Evolutionary conservation across 2,888 invertebrate species (phyloP).

Genomic region (Callyntrura sp.): DNA sequence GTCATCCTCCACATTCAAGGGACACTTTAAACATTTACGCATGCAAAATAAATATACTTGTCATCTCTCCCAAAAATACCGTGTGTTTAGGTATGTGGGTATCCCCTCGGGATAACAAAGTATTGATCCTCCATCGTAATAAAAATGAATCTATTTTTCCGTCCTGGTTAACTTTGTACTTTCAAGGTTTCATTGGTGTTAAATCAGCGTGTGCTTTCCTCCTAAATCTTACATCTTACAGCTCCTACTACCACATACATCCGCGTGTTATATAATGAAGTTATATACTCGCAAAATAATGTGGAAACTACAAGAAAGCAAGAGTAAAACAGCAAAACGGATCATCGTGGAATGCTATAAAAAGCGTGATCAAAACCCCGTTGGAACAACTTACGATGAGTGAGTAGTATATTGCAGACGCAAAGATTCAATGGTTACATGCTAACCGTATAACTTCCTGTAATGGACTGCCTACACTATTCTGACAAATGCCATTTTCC

Average conservation of each 20-base stretch:
- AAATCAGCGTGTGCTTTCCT: neutral
- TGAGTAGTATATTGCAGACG: too few relatives aligned
- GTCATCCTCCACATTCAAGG: too few relatives aligned
- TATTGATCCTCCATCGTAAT: neutral
- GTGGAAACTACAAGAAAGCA: too few relatives aligned
- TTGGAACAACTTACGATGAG: too few relatives aligned
- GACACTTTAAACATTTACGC: constrained; percentile 10
- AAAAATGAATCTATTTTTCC: neutral
- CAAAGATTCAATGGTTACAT: too few relatives aligned
- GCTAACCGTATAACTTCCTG: too few relatives aligned
- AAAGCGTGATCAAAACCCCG: too few relatives aligned
- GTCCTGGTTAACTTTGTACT: constrained; percentile 36
- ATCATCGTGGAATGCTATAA: neutral
- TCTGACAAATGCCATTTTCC: neutral
- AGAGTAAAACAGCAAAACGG: neutral
- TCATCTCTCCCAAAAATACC: too few relatives aligned
- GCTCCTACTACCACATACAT: too few relatives aligned
- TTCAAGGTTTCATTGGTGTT: constrained; percentile 26
- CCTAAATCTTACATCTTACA: too few relatives aligned
- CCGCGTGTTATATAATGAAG: too few relatives aligned
- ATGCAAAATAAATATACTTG: constrained; percentile 15
- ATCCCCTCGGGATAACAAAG: constrained; percentile 21
- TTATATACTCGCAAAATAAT: neutral
- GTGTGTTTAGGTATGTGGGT: neutral
- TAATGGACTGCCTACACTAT: too few relatives aligned